These are phyloP conservation scores for Nomada goodeniana DNA, from an alignment of 2,888 invertebrate species.

Conservation along the genomic window DNA sequence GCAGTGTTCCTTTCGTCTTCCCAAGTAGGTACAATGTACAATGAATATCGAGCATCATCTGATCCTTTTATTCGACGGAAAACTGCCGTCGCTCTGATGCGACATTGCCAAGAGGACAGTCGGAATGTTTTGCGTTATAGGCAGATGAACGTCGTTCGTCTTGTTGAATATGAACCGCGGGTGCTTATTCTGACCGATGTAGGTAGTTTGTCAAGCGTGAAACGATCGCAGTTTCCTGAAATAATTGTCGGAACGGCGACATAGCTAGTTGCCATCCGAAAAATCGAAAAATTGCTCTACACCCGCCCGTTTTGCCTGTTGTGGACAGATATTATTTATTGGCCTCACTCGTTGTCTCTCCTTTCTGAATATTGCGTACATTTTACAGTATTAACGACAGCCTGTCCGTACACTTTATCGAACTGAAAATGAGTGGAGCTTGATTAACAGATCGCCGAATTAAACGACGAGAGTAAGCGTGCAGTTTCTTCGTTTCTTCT, in stretches of 20 bases:
- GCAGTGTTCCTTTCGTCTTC: neutral
- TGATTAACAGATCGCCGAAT: too few species aligned
- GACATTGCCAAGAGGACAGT: slow-evolving; percentile 21
- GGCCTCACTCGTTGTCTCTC: neutral
- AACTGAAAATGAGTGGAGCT: too few species aligned
- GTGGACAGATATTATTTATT: too few species aligned
- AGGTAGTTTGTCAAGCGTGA: slow-evolving; percentile 36
- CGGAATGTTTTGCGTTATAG: slow-evolving; percentile 42
- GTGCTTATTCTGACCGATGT: slow-evolving; percentile 39
- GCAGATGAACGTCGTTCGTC: slow-evolving; percentile 21
- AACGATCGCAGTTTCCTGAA: slow-evolving; percentile 38
- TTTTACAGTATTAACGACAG: too few species aligned
- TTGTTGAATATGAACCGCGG: slow-evolving; percentile 1
- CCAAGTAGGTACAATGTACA: neutral
- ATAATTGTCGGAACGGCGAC: slow-evolving; percentile 25
- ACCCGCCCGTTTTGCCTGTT: neutral
- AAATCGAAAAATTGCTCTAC: neutral
- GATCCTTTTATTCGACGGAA: slow-evolving; percentile 23
- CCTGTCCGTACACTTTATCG: too few species aligned
- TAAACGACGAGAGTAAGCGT: too few species aligned
- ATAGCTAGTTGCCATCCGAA: neutral
- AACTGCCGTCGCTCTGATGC: slow-evolving; percentile 31
- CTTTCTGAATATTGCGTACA: neutral
- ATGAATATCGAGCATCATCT: slow-evolving; percentile 15
- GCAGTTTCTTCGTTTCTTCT: too few species aligned